phyloP scores from a whole-genome alignment of 2,888 invertebrate genomes.

The Lithophane leautieri region DNA sequence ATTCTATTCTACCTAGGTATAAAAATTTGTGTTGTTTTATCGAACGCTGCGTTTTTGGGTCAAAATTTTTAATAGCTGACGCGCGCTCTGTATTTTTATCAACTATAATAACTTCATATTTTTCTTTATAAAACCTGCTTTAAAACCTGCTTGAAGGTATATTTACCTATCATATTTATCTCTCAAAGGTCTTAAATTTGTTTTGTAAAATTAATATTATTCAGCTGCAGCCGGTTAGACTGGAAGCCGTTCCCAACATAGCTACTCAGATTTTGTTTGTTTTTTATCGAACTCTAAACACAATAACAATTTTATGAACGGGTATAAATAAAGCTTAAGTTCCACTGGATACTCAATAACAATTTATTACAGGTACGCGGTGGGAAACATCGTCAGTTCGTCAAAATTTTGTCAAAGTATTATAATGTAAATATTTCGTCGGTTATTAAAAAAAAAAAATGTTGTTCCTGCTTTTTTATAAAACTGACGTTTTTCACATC shows the following conservation, averaged over 20 bases:
- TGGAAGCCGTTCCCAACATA: not conserved
- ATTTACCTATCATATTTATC: not conserved
- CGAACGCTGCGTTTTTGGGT: not conserved
- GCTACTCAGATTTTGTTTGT: not conserved
- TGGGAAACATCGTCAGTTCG: not conserved
- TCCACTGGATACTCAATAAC: not conserved
- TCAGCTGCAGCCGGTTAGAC: not conserved
- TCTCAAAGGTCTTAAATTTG: not conserved
- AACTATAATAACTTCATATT: too few species aligned
- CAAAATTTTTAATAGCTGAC: not conserved
- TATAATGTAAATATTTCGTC: too few species aligned
- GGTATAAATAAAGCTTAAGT: not conserved
- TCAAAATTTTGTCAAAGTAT: not conserved
- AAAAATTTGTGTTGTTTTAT: not conserved
- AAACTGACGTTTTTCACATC: too few species aligned
- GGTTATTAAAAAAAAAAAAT: too few species aligned
- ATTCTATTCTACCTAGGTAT: not conserved
- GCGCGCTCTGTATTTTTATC: too few species aligned
- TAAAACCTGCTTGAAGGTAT: too few species aligned
- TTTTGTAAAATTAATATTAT: too few species aligned
- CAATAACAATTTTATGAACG: not conserved
- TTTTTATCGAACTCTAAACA: not conserved
- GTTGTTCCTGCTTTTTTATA: too few species aligned
- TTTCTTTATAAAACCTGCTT: too few species aligned
- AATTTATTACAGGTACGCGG: not conserved